phyloP scores from a whole-genome alignment of 2,888 invertebrate species.

The Pterobdella sp. region DNA sequence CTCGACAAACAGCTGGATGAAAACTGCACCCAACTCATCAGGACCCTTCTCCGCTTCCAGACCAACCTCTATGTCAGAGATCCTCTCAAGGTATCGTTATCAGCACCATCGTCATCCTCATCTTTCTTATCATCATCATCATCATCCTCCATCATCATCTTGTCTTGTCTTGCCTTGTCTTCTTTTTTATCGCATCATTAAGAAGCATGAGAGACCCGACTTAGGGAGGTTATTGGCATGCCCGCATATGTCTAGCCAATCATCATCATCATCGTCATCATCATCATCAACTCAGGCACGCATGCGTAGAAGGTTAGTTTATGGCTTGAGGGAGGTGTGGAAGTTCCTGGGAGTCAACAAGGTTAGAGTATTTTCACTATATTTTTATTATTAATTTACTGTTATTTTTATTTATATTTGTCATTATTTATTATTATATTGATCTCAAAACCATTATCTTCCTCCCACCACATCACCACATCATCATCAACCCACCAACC shows the following conservation, averaged over 20 bases:
- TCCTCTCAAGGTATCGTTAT: conserved; percentile 55
- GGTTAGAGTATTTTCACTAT: no score
- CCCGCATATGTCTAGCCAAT: no score
- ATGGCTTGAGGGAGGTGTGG: conserved; percentile 60
- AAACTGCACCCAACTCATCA: conserved; percentile 54
- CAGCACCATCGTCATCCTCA: not conserved
- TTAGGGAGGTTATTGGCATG: no score
- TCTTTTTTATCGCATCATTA: no score
- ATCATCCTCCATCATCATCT: not conserved
- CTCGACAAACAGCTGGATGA: conserved; percentile 56
- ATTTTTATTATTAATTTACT: no score
- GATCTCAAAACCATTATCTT: no score
- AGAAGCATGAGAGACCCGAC: no score
- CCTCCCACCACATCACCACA: no score
- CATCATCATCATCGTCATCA: conserved; percentile 19
- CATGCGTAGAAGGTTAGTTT: conserved; percentile 57
- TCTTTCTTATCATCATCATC: not conserved
- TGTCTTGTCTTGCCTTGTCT: not conserved
- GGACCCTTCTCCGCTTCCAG: conserved; percentile 59
- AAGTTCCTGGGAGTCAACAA: conserved; percentile 58
- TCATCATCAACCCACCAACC: no score
- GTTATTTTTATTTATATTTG: no score
- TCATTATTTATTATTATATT: no score
- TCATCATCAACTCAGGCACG: conserved; percentile 43
- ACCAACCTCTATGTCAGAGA: conserved; percentile 59